phyloP scores from a whole-genome alignment of 2,113 vertebrate genomes.

The Arothron firmamentum region DNA sequence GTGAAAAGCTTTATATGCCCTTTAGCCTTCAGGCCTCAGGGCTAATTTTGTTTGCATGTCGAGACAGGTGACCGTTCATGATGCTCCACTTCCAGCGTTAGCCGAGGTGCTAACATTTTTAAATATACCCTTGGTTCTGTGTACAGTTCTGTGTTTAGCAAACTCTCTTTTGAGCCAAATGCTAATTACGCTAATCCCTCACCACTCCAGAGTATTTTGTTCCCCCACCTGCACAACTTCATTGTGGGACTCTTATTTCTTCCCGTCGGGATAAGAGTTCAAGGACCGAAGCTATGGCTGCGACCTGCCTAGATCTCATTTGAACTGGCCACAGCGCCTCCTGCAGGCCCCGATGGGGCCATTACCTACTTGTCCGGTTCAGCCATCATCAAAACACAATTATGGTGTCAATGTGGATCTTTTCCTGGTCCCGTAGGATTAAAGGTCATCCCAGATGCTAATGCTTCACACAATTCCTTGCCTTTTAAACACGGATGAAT shows the following conservation, averaged over 20 bases:
- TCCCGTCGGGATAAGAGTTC: not conserved
- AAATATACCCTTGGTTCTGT: too few relatives aligned
- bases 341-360: too few relatives aligned
- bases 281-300: not conserved
- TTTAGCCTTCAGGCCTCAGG: conserved; percentile 25
- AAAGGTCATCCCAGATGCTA: conserved; percentile 37
- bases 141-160: too few relatives aligned
- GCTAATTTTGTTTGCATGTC: conserved; percentile 47
- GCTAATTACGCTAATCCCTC: too few relatives aligned
- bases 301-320: conserved; percentile 35
- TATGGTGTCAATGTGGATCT: conserved; percentile 23
- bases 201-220: too few relatives aligned
- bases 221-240: too few relatives aligned
- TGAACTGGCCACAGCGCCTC: not conserved
- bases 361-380: conserved; percentile 29
- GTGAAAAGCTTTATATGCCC: conserved; percentile 33
- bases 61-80: conserved; percentile 5
- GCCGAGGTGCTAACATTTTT: too few relatives aligned
- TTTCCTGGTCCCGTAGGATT: conserved; percentile 15
- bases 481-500: conserved; percentile 28
- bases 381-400: conserved; percentile 55
- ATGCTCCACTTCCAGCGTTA: too few relatives aligned
- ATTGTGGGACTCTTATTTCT: not conserved
- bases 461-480: conserved; percentile 33
- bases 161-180: too few relatives aligned